These are phyloP conservation scores for Aplysina aerophoba DNA, from an alignment of 37 sponge, comb jelly and placozoan species.

Conservation along the genomic window DNA sequence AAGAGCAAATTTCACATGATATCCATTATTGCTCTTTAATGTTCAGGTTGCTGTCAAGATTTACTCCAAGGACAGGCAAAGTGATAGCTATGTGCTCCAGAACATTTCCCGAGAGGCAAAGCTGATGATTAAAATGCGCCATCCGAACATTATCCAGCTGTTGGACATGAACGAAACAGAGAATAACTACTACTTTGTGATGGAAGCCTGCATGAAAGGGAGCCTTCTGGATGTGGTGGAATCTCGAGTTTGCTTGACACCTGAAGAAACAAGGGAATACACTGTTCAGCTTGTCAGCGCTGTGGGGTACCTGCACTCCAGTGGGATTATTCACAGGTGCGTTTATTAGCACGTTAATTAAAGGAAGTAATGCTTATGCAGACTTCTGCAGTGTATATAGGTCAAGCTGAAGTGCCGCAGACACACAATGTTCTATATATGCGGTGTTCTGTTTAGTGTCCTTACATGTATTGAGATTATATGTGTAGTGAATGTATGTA, in stretches of 20 bases:
- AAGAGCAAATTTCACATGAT: too few species aligned
- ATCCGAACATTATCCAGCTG: constrained; percentile 52
- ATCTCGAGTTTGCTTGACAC: constrained; percentile 13
- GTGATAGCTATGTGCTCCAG: constrained; percentile 46
- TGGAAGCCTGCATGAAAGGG: constrained; percentile 40
- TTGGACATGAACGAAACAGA: constrained; percentile 59
- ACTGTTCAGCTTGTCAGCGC: constrained; percentile 59
- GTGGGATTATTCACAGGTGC: constrained; percentile 61
- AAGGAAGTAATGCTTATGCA: too few species aligned
- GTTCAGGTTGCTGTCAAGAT: constrained; percentile 69
- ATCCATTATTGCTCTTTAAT: not conserved
- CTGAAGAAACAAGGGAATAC: constrained; percentile 45
- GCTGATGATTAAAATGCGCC: constrained; percentile 43
- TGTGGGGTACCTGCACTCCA: constrained; percentile 49
- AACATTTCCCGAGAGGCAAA: constrained; percentile 53
- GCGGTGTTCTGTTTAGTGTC: not conserved
- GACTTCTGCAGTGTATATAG: too few species aligned
- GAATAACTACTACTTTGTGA: constrained; percentile 61
- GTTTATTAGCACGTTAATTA: too few species aligned
- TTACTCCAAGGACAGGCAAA: constrained; percentile 53
- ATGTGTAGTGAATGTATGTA: constrained; percentile 41
- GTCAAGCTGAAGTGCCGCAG: too few species aligned
- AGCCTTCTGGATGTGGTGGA: constrained; percentile 49
- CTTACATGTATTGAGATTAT: not conserved
- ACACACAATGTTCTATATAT: too few species aligned